phyloP scores from a whole-genome alignment of 2,113 vertebrate species.

The Gymnorhina tibicen region DNA sequence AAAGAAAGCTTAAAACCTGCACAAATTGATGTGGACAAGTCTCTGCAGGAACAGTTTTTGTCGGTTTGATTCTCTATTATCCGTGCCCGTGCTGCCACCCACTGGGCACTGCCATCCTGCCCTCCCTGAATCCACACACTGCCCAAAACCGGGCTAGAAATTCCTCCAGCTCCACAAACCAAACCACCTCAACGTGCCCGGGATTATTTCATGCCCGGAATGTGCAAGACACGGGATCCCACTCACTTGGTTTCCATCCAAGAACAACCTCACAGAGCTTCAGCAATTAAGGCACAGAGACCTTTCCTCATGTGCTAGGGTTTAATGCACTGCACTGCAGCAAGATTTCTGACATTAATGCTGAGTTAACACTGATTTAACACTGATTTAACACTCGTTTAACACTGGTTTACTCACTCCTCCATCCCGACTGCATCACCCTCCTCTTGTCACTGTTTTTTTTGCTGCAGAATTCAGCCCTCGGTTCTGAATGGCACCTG shows the following conservation, averaged over 20 bases:
- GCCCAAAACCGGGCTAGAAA: not conserved
- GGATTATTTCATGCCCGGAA: not conserved
- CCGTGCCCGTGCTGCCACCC: conserved; percentile 26
- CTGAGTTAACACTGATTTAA: not conserved
- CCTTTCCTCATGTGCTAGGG: not conserved
- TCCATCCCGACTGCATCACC: conserved; percentile 58
- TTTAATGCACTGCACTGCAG: not conserved
- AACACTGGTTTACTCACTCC: conserved; percentile 62
- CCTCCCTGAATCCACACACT: not conserved
- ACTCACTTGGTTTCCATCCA: not conserved
- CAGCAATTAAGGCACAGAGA: not conserved
- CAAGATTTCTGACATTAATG: not conserved
- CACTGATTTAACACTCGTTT: not conserved
- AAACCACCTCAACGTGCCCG: not conserved
- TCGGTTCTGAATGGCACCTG: not conserved
- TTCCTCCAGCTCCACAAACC: not conserved
- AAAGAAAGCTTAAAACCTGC: not conserved
- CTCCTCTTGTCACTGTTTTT: conserved; percentile 23
- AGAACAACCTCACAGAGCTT: not conserved
- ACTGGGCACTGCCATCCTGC: not conserved
- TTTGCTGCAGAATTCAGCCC: not conserved
- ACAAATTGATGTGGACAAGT: accelerated
- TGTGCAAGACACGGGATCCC: not conserved
- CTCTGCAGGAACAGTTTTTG: not conserved
- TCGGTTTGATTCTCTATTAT: not conserved